A percentile compares a stretch with the other conserved stretches of the same genome.
These are phyloP conservation scores for Siphlonurus alternatus DNA, from an alignment of 2,888 invertebrate genomes.

Conservation along the genomic window DNA sequence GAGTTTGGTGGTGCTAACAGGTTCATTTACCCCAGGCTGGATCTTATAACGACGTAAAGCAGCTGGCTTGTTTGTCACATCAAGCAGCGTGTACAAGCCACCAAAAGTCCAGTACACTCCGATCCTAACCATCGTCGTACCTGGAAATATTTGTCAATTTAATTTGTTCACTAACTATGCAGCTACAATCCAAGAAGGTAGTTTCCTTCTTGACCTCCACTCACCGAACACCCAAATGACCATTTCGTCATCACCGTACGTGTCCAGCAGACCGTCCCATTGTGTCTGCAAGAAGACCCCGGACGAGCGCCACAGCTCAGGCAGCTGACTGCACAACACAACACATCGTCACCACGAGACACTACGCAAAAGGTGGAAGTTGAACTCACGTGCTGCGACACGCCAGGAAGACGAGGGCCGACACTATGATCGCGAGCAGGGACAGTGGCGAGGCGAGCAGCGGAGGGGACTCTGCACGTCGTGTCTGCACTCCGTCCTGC, in stretches of 20 bases:
- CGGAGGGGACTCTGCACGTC: conserved; percentile 17
- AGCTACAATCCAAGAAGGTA: no score
- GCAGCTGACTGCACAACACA: conserved; percentile 61
- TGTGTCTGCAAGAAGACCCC: conserved; percentile 73
- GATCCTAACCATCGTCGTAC: conserved; percentile 36
- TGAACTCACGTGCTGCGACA: no score
- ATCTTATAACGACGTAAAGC: no score
- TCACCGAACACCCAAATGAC: conserved; percentile 46
- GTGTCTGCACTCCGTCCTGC: no score
- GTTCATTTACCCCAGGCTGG: conserved; percentile 56
- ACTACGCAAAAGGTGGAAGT: no score
- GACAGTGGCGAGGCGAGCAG: conserved; percentile 47
- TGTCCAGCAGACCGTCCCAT: conserved; percentile 55
- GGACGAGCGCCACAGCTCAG: conserved; percentile 67
- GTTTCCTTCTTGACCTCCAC: no score
- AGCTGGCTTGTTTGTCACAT: conserved; percentile 58
- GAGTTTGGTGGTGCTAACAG: conserved; percentile 42
- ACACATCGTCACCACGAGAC: no score
- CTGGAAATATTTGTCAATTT: no score
- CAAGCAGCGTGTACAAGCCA: conserved; percentile 53
- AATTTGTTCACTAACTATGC: no score
- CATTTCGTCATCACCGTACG: conserved; percentile 46
- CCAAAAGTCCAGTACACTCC: conserved; percentile 60
- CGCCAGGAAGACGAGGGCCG: conserved; percentile 54
- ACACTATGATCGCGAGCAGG: conserved; percentile 55